Base-by-base conservation (phyloP, 2,888 invertebrate species). In the Timandra comae region DNA sequence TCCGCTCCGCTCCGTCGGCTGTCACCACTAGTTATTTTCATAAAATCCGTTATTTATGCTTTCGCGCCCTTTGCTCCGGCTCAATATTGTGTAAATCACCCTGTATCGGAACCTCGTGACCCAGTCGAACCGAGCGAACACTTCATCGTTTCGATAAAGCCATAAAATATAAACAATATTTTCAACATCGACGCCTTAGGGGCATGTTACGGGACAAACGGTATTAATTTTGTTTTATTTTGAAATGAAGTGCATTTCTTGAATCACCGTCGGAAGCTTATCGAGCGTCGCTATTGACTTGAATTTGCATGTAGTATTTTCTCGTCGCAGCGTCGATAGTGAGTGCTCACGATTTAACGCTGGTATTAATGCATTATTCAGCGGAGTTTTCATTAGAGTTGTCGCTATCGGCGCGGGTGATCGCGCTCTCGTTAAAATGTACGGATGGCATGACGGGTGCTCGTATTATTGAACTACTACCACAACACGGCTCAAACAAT, bases 331-430 rank as follows among this genome's bases (percentile, higher is more conserved):
- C 63, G 63, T 64, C 68, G 73, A 80, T 78, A 75, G 77, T 73
- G 67, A 69, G 74, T 76, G 76, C 78, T 78, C 84, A 84, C 82
- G 84, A 81, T 82, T 82, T 81, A 84, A 82, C 81, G 81, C 84
- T 75, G 61, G 79, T 81, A 80, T 84, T 77, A 81, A 84, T 85
- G 84, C 84, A 85, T 85, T 85, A 84, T 85, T 85, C 84, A 85
- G 69, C 71, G 68, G 73, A 69, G 80, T 81, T 85, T 85, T 84
- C 84, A 85, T 85, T 85, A 82, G 74, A 62, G 71, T 16, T 73
- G 74, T 76, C 66, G 61, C 63, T 80, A 85, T 85, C 84, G 74
- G 73, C 60, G 74, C 65, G 62, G 66, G 55, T 56, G 65, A 85
- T 85, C 84, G 74, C 72, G 73, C 75, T 79, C 84, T 82, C 81